Evolutionary conservation across 2,888 invertebrate genomes (phyloP), one percentile per base, ranked within the genome.

Genomic region (Ormyrus thymus): DNA sequence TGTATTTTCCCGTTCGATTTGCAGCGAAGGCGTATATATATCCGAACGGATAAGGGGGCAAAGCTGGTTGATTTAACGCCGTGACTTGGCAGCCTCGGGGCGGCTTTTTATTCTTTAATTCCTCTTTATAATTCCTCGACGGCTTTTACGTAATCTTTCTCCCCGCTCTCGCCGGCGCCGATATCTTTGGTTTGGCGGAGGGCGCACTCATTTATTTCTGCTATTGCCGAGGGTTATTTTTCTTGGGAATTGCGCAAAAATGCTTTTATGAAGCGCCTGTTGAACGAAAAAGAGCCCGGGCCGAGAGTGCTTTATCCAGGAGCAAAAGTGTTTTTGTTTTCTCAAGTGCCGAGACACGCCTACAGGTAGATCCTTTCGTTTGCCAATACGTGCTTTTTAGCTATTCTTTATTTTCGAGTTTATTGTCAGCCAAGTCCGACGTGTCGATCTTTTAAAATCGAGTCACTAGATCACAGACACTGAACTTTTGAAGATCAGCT

Each of bases 101-200:
- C 10, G 11, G 10, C 7, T 9, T 70, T 72, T 65, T 56, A 65
- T 48, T 73, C 55, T 62, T 76, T 76, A 76, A 69, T 76, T 56
- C 46, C 13, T 70, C 51, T 50, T 56, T 73, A 46, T 75, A 61
- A 68, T 69, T 62, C 13, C 45, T 55, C 48, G 65, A 50, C n/a
- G 13, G 55, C 45, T 53, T 72, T 53, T 72, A 61, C 51, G 62
- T 72, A 72, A 61, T 72, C 72, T 72, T 6, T 9, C 7, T 51
- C 8, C 15, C 13, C 46, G 48, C 29, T 13, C 11, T 62, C 51
- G 29, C 29, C 13, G 2, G 7, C 50, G 0, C 10, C n/a, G 29
- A 29, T 50, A 48, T 10, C 29, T 29, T 29, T 4, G 29, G 29
- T 29, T 29, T 29, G 29, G 29, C 29, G 29, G 4, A 29, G 29